These are phyloP conservation scores for Venusia cambrica DNA, from an alignment of 2,888 invertebrate species.

Conservation along the genomic window DNA sequence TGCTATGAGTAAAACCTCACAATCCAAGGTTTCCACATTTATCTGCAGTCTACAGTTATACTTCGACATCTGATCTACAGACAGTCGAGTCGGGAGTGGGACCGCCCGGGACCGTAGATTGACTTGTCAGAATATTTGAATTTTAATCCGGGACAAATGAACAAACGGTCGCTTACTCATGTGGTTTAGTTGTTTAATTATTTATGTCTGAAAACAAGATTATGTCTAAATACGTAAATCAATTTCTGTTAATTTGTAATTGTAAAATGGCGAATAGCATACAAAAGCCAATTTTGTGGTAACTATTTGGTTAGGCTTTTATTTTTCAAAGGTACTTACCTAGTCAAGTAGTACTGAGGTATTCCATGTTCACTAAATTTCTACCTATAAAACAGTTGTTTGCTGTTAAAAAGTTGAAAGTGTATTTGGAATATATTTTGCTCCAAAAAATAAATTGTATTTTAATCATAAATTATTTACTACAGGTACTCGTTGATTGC, in stretches of 20 bases:
- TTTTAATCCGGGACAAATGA: slow-evolving; percentile 75
- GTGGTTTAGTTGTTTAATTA: slow-evolving; percentile 29
- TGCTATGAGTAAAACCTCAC: no score
- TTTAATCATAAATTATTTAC: slow-evolving; percentile 20
- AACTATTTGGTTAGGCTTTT: no score
- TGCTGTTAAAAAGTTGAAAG: no score
- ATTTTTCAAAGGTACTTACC: no score
- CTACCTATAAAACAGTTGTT: no score
- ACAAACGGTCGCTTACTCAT: slow-evolving; percentile 75
- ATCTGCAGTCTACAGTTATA: slow-evolving; percentile 32
- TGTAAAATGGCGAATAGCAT: no score
- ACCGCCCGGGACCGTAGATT: slow-evolving; percentile 73
- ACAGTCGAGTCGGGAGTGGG: slow-evolving; percentile 35
- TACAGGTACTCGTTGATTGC: slow-evolving; percentile 38
- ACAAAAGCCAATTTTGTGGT: no score
- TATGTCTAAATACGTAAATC: no score
- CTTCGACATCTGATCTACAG: slow-evolving; percentile 14
- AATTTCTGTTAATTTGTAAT: no score
- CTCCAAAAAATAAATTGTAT: slow-evolving; percentile 8
- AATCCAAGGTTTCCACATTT: no score
- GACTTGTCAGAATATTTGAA: slow-evolving; percentile 82
- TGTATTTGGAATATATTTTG: neutral
- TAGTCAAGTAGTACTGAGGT: no score
- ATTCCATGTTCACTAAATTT: no score
- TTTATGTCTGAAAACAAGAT: slow-evolving; percentile 1